Evolutionary conservation across 2,797 vertebrate genomes (phyloP).

Genomic region (Sebastes steindachneri): DNA sequence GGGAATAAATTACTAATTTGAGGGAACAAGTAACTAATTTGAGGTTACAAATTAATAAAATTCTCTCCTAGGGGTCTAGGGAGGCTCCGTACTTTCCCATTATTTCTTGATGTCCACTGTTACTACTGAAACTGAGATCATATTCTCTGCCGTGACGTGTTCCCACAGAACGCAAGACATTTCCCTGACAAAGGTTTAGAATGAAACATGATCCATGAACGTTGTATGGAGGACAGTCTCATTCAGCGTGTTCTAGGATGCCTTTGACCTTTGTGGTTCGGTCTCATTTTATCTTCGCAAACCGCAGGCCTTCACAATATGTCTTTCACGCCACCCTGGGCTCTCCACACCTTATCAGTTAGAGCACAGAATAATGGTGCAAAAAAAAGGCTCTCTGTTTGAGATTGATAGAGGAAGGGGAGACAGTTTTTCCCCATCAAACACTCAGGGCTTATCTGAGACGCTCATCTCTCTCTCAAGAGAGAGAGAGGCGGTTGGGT

Average conservation of each 20-base stretch:
- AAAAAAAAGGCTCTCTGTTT: slow-evolving; percentile 59
- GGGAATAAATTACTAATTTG: too few species aligned
- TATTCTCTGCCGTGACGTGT: background rate
- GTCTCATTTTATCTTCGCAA: slow-evolving; percentile 49
- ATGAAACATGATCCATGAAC: slow-evolving; percentile 18
- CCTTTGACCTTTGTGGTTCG: slow-evolving; percentile 57
- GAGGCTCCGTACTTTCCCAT: too few species aligned
- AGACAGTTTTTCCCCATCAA: slow-evolving; percentile 67
- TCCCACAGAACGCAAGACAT: background rate
- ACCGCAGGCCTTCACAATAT: slow-evolving; percentile 46
- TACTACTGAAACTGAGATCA: background rate
- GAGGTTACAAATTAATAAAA: too few species aligned
- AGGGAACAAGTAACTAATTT: too few species aligned
- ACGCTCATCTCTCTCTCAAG: slow-evolving; percentile 23
- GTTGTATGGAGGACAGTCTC: background rate
- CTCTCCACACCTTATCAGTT: slow-evolving; percentile 69
- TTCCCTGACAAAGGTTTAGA: background rate
- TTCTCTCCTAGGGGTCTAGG: too few species aligned
- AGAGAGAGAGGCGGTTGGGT: slow-evolving; percentile 56
- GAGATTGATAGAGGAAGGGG: slow-evolving; percentile 74
- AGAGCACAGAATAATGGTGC: slow-evolving; percentile 65
- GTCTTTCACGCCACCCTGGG: slow-evolving; percentile 55
- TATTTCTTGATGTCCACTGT: too few species aligned
- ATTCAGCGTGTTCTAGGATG: background rate
- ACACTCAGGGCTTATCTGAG: slow-evolving; percentile 69